Conservation (phyloP, 92 coral and sea anemone genomes). For the Zoanthus sansibaricus region DNA sequence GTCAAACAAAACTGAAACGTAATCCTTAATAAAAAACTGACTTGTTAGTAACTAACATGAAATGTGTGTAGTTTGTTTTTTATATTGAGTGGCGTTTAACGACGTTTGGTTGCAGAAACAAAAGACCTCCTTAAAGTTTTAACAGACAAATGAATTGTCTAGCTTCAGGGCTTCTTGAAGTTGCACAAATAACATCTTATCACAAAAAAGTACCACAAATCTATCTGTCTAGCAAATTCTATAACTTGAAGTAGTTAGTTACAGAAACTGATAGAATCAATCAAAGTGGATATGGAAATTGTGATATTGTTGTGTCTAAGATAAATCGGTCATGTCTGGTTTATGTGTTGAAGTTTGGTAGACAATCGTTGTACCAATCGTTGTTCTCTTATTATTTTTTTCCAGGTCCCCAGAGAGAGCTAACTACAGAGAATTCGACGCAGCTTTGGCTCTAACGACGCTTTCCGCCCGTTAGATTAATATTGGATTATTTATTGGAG, state of each 20-base stretch:
- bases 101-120: conserved; percentile 6
- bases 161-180: conserved; percentile 9
- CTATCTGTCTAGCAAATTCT: conserved; percentile 1
- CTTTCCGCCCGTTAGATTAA: conserved; percentile 45
- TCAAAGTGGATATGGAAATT: conserved; percentile 8
- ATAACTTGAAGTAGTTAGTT: neutral
- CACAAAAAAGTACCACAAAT: neutral
- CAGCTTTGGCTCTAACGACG: conserved; percentile 58
- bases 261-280: conserved; percentile 6
- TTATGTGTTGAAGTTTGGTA: conserved; percentile 12
- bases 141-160: conserved; percentile 28
- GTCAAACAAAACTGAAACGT: neutral
- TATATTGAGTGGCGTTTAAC: conserved; percentile 13
- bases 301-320: conserved; percentile 35
- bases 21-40: neutral
- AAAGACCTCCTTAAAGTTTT: conserved; percentile 1
- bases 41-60: neutral
- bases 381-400: conserved; percentile 6
- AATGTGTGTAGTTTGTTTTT: conserved; percentile 30
- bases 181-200: conserved; percentile 12
- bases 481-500: conserved; percentile 29
- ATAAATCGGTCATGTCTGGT: conserved; percentile 23
- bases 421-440: conserved; percentile 88
- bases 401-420: conserved; percentile 69
- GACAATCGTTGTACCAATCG: neutral